Evolutionary conservation across 1,140 invertebrate species (phyloP).

Genomic region (Gyrodactylus salaris): DNA sequence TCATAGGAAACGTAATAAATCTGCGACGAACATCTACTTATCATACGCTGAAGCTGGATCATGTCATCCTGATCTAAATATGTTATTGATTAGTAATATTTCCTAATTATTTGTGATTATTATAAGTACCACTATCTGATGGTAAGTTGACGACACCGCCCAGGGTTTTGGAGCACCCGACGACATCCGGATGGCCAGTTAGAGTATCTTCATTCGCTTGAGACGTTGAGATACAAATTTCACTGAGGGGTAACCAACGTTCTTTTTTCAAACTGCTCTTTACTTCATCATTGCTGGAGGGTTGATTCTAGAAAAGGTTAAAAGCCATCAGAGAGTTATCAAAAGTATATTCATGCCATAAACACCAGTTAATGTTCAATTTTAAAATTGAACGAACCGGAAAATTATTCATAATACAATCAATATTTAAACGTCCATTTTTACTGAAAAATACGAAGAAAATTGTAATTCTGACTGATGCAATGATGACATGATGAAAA

Average conservation of each 20-base stretch:
- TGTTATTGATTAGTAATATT: not conserved
- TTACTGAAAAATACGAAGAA: no score
- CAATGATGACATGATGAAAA: not conserved
- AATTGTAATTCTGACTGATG: no score
- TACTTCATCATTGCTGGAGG: no score
- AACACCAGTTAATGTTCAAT: no score
- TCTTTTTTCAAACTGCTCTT: no score
- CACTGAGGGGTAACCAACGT: not conserved
- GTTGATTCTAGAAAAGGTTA: no score
- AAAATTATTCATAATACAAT: no score
- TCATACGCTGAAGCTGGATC: conserved; percentile 3
- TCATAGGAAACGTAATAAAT: conserved; percentile 2
- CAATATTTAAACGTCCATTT: no score
- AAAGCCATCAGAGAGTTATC: no score
- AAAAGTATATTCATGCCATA: no score
- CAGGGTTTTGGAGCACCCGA: not conserved
- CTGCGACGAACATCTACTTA: not conserved
- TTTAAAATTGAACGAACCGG: no score
- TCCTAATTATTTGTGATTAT: not conserved
- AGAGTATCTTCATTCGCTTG: conserved; percentile 1
- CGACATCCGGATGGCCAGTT: not conserved
- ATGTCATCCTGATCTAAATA: not conserved
- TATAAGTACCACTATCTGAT: not conserved
- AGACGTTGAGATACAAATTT: not conserved
- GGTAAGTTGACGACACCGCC: not conserved